phyloP scores from a whole-genome alignment of 2,113 vertebrate genomes.

The Amphilophus citrinellus region DNA sequence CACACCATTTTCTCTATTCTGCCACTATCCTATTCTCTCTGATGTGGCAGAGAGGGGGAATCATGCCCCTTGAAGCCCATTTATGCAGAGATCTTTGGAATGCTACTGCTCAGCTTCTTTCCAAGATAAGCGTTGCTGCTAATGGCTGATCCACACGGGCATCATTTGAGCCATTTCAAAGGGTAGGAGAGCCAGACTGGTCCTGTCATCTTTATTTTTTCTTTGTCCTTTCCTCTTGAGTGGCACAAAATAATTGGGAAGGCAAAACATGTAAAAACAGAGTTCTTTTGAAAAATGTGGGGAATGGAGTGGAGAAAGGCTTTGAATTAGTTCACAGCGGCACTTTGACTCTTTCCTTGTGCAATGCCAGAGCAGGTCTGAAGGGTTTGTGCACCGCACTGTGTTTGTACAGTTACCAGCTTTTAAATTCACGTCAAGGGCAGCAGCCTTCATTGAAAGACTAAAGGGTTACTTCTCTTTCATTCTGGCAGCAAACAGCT shows the following conservation, averaged over 20 bases:
- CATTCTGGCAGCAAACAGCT: constrained; percentile 49
- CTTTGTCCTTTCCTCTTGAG: constrained; percentile 55
- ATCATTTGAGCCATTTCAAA: constrained; percentile 60
- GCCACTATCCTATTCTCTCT: constrained; percentile 68
- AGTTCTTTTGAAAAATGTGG: constrained; percentile 29
- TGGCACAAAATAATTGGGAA: constrained; percentile 58
- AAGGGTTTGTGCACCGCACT: neutral
- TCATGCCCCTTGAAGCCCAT: constrained; percentile 58
- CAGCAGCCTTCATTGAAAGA: constrained; percentile 35
- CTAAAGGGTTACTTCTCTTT: constrained; percentile 39
- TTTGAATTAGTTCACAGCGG: constrained; percentile 33
- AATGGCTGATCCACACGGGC: constrained; percentile 59
- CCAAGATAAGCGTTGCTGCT: constrained; percentile 63
- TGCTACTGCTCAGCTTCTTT: constrained; percentile 46
- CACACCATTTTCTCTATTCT: constrained; percentile 47
- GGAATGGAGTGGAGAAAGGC: constrained; percentile 1
- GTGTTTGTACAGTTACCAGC: constrained; percentile 34
- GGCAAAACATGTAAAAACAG: constrained; percentile 42
- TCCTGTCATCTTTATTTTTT: constrained; percentile 31
- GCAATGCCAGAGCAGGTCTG: neutral
- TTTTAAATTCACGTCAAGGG: constrained; percentile 15
- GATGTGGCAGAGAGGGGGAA: constrained; percentile 65
- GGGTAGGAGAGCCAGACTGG: constrained; percentile 18
- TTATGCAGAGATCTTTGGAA: constrained; percentile 67
- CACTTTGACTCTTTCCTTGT: constrained; percentile 3